phyloP scores from a whole-genome alignment of 2,888 invertebrate species.

The Stenchaetothrips biformis region DNA sequence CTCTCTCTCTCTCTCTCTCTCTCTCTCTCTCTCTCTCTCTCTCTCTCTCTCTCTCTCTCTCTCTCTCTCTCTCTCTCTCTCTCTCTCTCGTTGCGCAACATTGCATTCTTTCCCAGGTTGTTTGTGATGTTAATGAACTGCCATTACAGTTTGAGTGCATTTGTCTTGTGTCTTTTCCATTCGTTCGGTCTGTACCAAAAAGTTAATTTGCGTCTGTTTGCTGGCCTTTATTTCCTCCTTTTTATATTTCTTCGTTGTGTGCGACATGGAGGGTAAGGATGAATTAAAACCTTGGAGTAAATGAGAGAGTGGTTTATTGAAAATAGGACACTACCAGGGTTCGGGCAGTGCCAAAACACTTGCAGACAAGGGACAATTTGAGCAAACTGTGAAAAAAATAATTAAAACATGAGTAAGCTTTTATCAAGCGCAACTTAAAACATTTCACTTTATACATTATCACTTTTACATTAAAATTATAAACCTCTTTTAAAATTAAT shows the following conservation, averaged over 20 bases:
- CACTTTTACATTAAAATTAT: slow-evolving; percentile 22
- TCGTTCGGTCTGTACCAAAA: neutral
- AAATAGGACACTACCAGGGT: slow-evolving; percentile 24
- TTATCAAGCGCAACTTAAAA: slow-evolving; percentile 5
- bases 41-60: neutral
- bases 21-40: neutral
- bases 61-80: slow-evolving; percentile 27
- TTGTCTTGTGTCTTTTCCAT: neutral
- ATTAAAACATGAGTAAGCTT: slow-evolving; percentile 23
- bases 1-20: slow-evolving; percentile 25
- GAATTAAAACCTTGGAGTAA: neutral
- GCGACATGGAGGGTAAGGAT: neutral
- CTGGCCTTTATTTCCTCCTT: neutral
- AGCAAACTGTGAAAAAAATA: slow-evolving; percentile 20
- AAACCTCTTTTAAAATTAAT: slow-evolving; percentile 15
- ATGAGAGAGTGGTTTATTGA: slow-evolving; percentile 23
- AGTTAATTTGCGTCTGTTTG: neutral
- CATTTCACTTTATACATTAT: slow-evolving; percentile 5
- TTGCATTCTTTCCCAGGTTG: neutral
- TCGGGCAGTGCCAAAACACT: slow-evolving; percentile 22
- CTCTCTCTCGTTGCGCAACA: neutral
- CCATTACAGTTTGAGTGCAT: neutral
- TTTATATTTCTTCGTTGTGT: neutral
- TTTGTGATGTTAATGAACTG: neutral
- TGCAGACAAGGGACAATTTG: slow-evolving; percentile 14